These are phyloP conservation scores for Drosophila subpulchrella DNA, from an alignment of 1,140 invertebrate genomes.

Conservation along the genomic window DNA sequence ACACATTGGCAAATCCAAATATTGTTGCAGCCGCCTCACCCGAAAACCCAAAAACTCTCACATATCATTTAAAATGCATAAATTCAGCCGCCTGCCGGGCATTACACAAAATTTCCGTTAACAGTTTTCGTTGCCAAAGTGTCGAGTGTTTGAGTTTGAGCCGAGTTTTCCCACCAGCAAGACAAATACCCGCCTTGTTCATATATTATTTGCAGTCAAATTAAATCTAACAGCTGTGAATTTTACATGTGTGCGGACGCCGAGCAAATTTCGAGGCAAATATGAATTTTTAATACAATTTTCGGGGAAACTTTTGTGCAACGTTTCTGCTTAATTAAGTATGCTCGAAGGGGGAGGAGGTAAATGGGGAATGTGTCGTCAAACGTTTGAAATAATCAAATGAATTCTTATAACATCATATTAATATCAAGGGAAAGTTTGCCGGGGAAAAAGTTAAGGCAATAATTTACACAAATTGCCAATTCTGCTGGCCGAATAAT, in stretches of 20 bases:
- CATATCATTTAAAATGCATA: slow-evolving; percentile 74
- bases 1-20: slow-evolving; percentile 48
- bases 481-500: slow-evolving; percentile 63
- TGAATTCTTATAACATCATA: slow-evolving; percentile 61
- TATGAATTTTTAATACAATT: slow-evolving; percentile 83
- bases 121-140: slow-evolving; percentile 71
- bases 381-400: slow-evolving; percentile 60
- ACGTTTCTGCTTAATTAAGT: slow-evolving; percentile 74
- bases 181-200: slow-evolving; percentile 64
- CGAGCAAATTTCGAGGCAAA: slow-evolving; percentile 74
- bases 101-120: slow-evolving; percentile 67
- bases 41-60: slow-evolving; percentile 30
- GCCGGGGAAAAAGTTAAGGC: slow-evolving; percentile 63
- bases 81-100: slow-evolving; percentile 65
- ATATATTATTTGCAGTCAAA: slow-evolving; percentile 82
- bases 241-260: slow-evolving; percentile 67
- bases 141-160: slow-evolving; percentile 72
- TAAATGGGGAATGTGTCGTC: slow-evolving; percentile 13
- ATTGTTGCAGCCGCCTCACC: slow-evolving; percentile 29
- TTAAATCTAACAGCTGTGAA: slow-evolving; percentile 78
- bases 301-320: slow-evolving; percentile 53
- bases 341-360: slow-evolving; percentile 46
- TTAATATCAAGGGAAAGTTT: slow-evolving; percentile 58
- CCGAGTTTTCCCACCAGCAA: slow-evolving; percentile 44
- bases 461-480: slow-evolving; percentile 83